Conservation (phyloP, 92 coral and sea anemone species). For the Paramuricea clavata region DNA sequence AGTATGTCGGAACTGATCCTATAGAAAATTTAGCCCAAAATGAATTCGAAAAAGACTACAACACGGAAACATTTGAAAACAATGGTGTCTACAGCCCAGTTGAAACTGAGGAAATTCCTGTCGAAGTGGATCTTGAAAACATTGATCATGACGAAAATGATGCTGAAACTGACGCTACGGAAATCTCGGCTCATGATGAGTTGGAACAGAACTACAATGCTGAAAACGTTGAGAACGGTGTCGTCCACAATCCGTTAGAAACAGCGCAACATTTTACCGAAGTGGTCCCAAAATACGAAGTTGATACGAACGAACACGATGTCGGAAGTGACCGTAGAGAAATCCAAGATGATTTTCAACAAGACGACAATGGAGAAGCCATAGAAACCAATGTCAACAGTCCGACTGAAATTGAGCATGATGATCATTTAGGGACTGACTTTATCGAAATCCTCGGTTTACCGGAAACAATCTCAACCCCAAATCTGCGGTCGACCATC, state of each 20-base stretch:
- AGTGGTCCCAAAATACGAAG: neutral
- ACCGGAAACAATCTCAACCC: neutral
- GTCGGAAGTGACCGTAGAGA: neutral
- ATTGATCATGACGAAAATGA: neutral
- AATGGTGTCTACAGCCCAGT: neutral
- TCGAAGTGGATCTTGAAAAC: neutral
- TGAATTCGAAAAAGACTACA: neutral
- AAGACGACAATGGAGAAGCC: neutral
- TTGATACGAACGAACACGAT: neutral
- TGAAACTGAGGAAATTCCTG: neutral
- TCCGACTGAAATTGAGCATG: neutral
- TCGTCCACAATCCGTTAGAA: neutral
- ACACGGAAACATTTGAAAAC: neutral
- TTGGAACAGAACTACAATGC: neutral
- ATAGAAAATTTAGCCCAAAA: neutral
- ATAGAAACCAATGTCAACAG: neutral
- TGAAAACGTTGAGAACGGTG: neutral
- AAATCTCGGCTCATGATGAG: neutral
- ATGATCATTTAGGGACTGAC: neutral
- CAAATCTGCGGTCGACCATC: slow-evolving; percentile 13
- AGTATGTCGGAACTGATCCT: neutral
- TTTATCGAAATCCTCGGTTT: slow-evolving; percentile 25
- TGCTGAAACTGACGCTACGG: neutral
- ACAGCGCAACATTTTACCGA: slow-evolving; percentile 2
- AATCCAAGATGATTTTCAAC: neutral